Base-by-base conservation (phyloP, 2,888 invertebrate species). In the Pristionchus mayeri region DNA sequence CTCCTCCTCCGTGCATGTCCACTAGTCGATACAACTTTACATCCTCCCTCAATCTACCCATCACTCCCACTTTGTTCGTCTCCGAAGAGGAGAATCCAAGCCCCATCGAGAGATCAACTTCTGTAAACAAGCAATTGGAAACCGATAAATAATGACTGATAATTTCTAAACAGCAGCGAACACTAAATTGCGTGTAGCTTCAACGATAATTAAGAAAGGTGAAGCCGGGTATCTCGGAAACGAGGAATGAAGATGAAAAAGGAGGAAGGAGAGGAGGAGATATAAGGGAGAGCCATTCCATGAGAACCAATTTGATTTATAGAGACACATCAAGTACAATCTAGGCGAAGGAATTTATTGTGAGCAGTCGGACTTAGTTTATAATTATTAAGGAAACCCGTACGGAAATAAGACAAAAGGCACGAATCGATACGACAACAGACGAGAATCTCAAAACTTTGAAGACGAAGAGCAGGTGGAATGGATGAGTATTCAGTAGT, bases 291-390 rank as follows among this genome's bases (percentile, higher is more conserved):
- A n/a, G 16, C 34, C 18, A 37, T 37, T 13, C 37, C 67, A 18
- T 37, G 67, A 21, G 67, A 67, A 67, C 67, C 67, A 67, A 67
- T 67, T 9, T 37, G 40, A 67, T 67, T 67, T 67, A 67, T 67
- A 37, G 67, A 67, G 60, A 60, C 60, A 27, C 30, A 6, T 67
- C 7, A 34, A 67, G 37, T 37, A 67, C 67, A 37, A 67, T 67
- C n/a, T 27, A 27, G 21, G 21, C 18, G 37, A 67, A 67, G 4
- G 34, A n/a, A 37, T 67, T 67, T n/a, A 67, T 67, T 37, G 16
- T 37, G 67, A 67, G 67, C 67, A 67, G n/a, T 3, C 37, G 37
- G 37, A 67, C 11, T 30, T 67, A 67, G 67, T 67, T 54, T 67
- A 67, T 67, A n/a, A 37, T 67, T 67, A 67, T 60, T 60, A 60